Evolutionary conservation across 2,888 invertebrate genomes (phyloP), one percentile per base, ranked within the genome.

Genomic region (Mellilla xanthometata): DNA sequence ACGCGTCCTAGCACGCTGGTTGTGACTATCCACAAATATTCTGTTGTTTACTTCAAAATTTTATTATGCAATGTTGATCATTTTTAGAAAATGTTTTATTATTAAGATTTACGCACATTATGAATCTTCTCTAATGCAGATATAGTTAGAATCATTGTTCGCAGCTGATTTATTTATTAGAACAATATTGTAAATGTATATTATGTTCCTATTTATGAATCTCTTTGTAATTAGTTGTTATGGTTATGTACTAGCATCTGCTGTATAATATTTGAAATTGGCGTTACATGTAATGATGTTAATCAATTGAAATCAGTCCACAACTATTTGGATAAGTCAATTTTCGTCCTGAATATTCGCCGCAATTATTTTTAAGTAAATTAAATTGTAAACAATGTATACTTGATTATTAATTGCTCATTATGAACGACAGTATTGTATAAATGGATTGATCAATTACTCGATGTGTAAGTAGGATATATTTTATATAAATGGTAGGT

Each of bases 11-110:
- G 27, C 31, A 24, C 15, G 41, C 38, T 52, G 81, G 84, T 84
- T 85, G 82, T 83, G 81, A 81, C 65, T 77, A 76, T 72, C 68
- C 65, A 48, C 61, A 65, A 62, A 70, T 76, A 72, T 80, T 81
- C 68, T 76, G 78, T 82, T 85, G 65, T 75, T 79, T 72, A 71
- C 73, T 80, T 74, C 73, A 54, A 84, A 83, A 86, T 76, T 83
- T 79, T 83, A 84, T 81, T 70, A 66, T 67, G 61, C 68, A 60
- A 73, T 76, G 76, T 81, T 82, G 59, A 60, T 65, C 52, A 60
- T 60, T 61, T 58, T 62, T 58, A 53, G 56, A 49, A 57, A 62
- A 60, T 62, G 53, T 67, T 54, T 67, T 62, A 55, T 54, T 57
- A 62, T 58, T 49, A 52, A 52, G 46, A 52, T 49, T 39, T 47